Evolutionary conservation across 2,797 vertebrate genomes (phyloP).

Genomic region (Intellagama lesueurii): DNA sequence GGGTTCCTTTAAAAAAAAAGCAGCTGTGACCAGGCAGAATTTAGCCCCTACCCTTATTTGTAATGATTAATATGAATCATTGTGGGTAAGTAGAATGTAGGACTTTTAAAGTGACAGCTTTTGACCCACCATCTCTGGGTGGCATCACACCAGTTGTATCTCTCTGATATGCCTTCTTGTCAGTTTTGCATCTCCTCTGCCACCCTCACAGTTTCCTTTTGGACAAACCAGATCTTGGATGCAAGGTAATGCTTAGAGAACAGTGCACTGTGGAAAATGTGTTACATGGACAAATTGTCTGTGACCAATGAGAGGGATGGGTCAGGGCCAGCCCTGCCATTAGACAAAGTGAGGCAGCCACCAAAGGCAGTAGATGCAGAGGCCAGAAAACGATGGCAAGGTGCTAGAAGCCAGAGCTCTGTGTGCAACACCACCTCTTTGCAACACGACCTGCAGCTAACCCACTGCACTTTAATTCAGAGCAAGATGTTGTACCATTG

Average conservation of each 20-base stretch:
- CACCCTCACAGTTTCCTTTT: not conserved
- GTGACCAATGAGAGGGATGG: not conserved
- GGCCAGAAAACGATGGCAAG: not conserved
- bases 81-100: conserved; percentile 56
- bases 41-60: conserved; percentile 66
- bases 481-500: no score
- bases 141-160: not conserved
- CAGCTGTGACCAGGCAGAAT: conserved; percentile 64
- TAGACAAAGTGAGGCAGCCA: not conserved
- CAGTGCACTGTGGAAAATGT: not conserved
- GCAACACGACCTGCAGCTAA: not conserved
- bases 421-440: not conserved
- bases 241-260: not conserved
- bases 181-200: not conserved
- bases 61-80: conserved; percentile 68
- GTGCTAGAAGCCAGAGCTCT: not conserved
- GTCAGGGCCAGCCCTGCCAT: not conserved
- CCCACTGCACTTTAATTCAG: no score
- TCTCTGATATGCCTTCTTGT: no score
- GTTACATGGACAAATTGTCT: not conserved
- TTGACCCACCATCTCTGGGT: not conserved
- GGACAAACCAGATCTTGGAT: not conserved
- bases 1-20: conserved; percentile 48
- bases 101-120: conserved; percentile 53
- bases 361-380: not conserved